Evolutionary conservation across 2,888 invertebrate species (phyloP).

Genomic region (Aricia artaxerxes): DNA sequence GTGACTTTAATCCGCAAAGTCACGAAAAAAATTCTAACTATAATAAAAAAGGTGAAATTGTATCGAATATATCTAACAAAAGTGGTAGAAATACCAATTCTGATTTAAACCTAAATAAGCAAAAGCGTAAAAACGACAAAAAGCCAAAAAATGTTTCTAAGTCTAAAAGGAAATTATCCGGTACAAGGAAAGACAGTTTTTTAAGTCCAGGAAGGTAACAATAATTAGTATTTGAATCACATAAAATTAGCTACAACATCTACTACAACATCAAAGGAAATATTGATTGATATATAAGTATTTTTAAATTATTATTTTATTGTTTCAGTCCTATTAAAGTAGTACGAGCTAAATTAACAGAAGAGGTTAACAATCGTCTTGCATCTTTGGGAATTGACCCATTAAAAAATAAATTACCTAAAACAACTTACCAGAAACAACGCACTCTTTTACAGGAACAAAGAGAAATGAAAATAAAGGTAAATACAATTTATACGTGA

Average conservation of each 20-base stretch:
- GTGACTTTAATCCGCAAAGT: conserved; percentile 41
- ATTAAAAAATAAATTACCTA: conserved; percentile 80
- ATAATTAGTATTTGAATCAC: background rate
- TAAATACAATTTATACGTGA: conserved; percentile 44
- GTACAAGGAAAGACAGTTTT: background rate
- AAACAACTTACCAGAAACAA: conserved; percentile 78
- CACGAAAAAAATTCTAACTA: conserved; percentile 31
- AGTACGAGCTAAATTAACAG: conserved; percentile 68
- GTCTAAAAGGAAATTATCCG: background rate
- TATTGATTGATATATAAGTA: background rate
- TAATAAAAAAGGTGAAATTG: conserved; percentile 31
- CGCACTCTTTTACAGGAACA: conserved; percentile 80
- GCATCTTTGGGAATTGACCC: conserved; percentile 83
- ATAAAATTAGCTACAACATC: background rate
- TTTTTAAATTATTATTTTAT: conserved; percentile 27
- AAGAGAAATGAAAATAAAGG: conserved; percentile 80
- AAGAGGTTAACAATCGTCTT: conserved; percentile 78
- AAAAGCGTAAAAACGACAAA: background rate
- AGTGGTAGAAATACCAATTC: background rate
- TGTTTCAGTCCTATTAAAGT: conserved; percentile 64
- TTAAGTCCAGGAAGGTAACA: conserved; percentile 18
- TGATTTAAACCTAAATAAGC: background rate
- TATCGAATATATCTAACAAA: background rate
- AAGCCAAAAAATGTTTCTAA: background rate
- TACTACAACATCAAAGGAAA: background rate